Evolutionary conservation across 2,113 vertebrate species (phyloP).

Genomic region (Malurus elegans): DNA sequence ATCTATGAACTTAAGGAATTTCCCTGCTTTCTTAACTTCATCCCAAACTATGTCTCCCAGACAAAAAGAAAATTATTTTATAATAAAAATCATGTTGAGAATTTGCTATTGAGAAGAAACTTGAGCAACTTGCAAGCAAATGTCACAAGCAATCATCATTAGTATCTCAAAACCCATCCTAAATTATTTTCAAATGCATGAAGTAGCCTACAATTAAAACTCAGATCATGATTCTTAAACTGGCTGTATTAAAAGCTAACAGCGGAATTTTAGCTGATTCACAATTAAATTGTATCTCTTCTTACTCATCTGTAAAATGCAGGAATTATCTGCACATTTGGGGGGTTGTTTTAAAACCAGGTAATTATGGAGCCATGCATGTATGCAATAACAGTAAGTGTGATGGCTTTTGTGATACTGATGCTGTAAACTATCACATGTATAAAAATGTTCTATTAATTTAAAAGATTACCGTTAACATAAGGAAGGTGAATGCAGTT

Average conservation of each 20-base stretch:
- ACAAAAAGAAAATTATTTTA: not conserved
- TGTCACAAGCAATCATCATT: not conserved
- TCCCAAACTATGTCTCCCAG: not conserved
- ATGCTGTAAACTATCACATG: not conserved
- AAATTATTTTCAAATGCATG: not conserved
- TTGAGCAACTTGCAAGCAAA: not conserved
- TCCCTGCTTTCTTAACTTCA: not conserved
- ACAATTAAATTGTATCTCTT: not conserved
- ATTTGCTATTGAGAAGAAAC: not conserved
- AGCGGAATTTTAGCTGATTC: not conserved
- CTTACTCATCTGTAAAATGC: not conserved
- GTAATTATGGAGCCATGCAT: not conserved
- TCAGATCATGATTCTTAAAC: not conserved
- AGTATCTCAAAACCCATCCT: slow-evolving; percentile 1
- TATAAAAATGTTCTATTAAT: not conserved
- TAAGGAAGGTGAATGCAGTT: slow-evolving; percentile 91
- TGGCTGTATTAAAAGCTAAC: not conserved
- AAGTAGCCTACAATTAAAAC: not conserved
- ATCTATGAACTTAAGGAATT: not conserved
- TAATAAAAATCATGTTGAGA: not conserved
- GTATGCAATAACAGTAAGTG: not conserved
- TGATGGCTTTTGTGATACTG: not conserved
- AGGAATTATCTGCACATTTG: not conserved
- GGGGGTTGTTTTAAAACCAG: not conserved
- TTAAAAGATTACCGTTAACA: slow-evolving; percentile 83